Percentiles rank a stretch among this genome's conserved stretches.
Evolutionary conservation across 1,140 invertebrate genomes (phyloP).

Genomic region (Ladona fulva): DNA sequence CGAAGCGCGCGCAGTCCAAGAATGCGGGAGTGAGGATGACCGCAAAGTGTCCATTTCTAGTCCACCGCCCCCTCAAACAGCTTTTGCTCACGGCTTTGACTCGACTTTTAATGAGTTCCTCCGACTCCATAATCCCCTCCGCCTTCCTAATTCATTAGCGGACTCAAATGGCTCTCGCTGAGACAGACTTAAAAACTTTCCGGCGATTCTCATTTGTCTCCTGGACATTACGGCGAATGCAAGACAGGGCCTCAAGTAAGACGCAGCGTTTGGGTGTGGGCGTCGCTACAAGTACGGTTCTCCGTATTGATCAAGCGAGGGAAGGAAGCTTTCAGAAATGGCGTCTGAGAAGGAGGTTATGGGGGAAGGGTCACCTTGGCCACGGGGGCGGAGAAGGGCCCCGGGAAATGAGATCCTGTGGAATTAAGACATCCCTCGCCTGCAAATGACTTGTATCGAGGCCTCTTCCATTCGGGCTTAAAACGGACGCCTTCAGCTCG

Average conservation of each 20-base stretch:
- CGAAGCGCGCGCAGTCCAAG: too few species aligned
- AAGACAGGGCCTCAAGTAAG: neutral
- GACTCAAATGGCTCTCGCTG: neutral
- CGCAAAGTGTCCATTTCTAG: too few species aligned
- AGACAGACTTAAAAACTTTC: neutral
- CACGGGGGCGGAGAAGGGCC: too few species aligned
- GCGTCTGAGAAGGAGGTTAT: neutral
- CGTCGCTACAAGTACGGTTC: neutral
- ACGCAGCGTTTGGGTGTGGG: too few species aligned
- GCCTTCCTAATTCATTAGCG: neutral
- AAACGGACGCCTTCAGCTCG: neutral
- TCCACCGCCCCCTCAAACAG: too few species aligned
- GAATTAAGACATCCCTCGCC: neutral
- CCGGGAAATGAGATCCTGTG: neutral
- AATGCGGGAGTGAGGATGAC: too few species aligned
- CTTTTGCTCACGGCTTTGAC: neutral
- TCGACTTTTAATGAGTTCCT: conserved; percentile 5
- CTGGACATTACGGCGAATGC: too few species aligned
- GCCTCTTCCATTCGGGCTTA: neutral
- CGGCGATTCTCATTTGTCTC: neutral
- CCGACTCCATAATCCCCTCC: neutral
- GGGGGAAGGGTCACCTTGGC: neutral
- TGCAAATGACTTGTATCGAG: neutral
- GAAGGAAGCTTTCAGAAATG: neutral
- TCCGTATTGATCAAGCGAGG: neutral